Evolutionary conservation across 2,888 invertebrate genomes (phyloP).

Genomic region (Melanotus villosus): DNA sequence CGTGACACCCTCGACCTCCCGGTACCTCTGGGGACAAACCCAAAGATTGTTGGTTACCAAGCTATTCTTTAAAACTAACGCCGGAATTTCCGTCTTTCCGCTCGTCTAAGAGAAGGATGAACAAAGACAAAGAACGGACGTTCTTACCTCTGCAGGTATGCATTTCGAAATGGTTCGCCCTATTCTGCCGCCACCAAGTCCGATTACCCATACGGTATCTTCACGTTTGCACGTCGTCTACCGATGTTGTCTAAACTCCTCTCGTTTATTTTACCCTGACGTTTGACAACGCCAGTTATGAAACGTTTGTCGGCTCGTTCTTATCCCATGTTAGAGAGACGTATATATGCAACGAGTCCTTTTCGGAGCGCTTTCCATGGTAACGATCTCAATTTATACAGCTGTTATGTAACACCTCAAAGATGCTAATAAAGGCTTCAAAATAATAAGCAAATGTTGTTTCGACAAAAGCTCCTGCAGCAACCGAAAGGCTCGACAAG

Average conservation of each 20-base stretch:
- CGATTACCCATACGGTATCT: slow-evolving; percentile 3
- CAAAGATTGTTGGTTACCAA: slow-evolving; percentile 39
- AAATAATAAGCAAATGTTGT: slow-evolving; percentile 24
- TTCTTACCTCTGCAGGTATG: background rate
- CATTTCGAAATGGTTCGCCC: background rate
- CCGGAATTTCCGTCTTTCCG: slow-evolving; percentile 13
- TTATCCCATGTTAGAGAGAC: background rate
- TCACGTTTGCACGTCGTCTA: background rate
- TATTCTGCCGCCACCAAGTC: background rate
- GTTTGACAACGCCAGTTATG: slow-evolving; percentile 6
- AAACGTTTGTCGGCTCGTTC: background rate
- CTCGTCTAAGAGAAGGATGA: slow-evolving; percentile 3
- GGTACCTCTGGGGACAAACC: slow-evolving; percentile 43
- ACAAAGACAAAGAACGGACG: background rate
- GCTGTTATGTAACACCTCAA: slow-evolving; percentile 31
- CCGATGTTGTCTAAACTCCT: background rate
- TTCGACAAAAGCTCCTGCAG: slow-evolving; percentile 9
- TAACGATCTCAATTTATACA: slow-evolving; percentile 26
- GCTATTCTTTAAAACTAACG: slow-evolving; percentile 45
- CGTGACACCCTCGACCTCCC: slow-evolving; percentile 43
- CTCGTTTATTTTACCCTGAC: slow-evolving; percentile 13
- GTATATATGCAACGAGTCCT: slow-evolving; percentile 15
- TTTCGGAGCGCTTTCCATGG: slow-evolving; percentile 15
- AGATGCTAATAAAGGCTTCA: slow-evolving; percentile 23
- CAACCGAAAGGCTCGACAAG: slow-evolving; percentile 17